A percentile compares a stretch with the other conserved stretches of the same genome.
phyloP scores from a whole-genome alignment of 2,888 invertebrate species.

The Cremastinae sp. region DNA sequence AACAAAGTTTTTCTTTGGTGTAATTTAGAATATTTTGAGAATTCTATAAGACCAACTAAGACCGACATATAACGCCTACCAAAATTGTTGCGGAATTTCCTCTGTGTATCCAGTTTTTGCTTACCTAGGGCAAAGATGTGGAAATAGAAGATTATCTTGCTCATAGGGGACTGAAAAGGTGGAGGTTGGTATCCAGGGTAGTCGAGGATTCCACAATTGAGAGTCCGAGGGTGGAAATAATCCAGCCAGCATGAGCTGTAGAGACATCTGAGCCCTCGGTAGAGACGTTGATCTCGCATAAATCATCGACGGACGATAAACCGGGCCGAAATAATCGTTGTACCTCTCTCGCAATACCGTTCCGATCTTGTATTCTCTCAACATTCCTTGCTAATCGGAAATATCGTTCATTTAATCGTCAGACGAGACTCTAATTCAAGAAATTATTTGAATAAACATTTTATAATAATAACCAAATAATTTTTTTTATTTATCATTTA shows the following conservation, averaged over 20 bases:
- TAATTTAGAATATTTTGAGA: too few relatives aligned
- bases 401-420: too few relatives aligned
- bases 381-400: constrained; percentile 71
- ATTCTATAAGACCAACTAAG: too few relatives aligned
- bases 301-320: constrained; percentile 74
- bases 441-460: too few relatives aligned
- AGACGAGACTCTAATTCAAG: too few relatives aligned
- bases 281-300: constrained; percentile 80
- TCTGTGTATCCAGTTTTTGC: constrained; percentile 46
- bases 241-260: constrained; percentile 81
- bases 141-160: constrained; percentile 75
- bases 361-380: constrained; percentile 76
- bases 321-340: constrained; percentile 70
- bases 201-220: constrained; percentile 78
- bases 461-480: too few relatives aligned
- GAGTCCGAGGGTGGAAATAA: constrained; percentile 80
- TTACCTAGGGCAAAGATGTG: constrained; percentile 72
- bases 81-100: too few relatives aligned
- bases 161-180: constrained; percentile 80
- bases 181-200: constrained; percentile 82
- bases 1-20: too few relatives aligned
- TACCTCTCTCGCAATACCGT: constrained; percentile 74
- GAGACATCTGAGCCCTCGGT: constrained; percentile 82
- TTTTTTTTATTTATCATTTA: too few relatives aligned
- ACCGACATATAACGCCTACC: too few relatives aligned